Evolutionary conservation across 2,888 invertebrate genomes (phyloP), one percentile per base, ranked within the genome.

Genomic region (Sacculina carcini): DNA sequence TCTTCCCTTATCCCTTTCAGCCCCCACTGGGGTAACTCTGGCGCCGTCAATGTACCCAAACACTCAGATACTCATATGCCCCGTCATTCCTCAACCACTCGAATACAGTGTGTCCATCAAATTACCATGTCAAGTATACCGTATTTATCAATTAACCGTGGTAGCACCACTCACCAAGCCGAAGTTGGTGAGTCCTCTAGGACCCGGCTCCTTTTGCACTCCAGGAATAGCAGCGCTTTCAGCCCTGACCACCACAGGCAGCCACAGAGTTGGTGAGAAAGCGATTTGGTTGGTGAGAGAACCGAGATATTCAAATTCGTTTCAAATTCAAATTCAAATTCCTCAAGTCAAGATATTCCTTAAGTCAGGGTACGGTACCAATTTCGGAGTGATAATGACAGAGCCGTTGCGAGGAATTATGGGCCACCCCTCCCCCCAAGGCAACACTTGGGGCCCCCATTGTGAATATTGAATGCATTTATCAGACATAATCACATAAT

Each of bases 141-240:
- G 24, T 14, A 19, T 19, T 23, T 42, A 14, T 14, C 2, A 2
- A 19, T 42, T 23, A n/a, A 12, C 28, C 24, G 14, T 12, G 48
- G 28, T 2, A 10, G 16, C 29, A 16, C 12, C 5, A 38, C 56
- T 50, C 47, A 55, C 55, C 55, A 51, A 51, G n/a, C 55, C 55
- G 21, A 55, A 55, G 12, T 51, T 36, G 2, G 55, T 55, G 40
- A 55, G 51, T 6, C 55, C 55, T 19, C 44, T 24, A 5, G 55
- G 55, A 2, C 52, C 42, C 26, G 42, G 26, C 3, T 26, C 26
- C 24, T 42, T 42, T 16, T 5, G 5, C 9, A 10, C 26, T 3
- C 28, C 42, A 1, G 42, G 42, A 2, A 42, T 42, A 2, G 42
- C 26, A 1, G 55, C 55, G 46, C 55, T 51, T 38, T 55, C 54